Base-by-base conservation (phyloP, 2,888 invertebrate genomes). In the Poecilobothrus nobilitatus region DNA sequence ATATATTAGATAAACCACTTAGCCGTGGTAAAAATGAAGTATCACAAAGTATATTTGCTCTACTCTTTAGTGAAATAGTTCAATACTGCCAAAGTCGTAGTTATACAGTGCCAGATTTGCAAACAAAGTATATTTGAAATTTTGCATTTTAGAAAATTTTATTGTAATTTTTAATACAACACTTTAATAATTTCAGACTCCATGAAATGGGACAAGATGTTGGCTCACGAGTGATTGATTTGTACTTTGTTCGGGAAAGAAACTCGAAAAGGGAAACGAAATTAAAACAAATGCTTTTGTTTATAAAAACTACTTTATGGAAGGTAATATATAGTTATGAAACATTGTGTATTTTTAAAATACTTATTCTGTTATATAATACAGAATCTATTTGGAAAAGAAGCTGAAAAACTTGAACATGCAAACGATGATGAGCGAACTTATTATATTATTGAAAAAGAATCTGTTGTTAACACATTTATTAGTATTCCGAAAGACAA, bases 401-500 rank as follows among this genome's bases (percentile, higher is more conserved):
- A 99, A 84, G 98, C 98, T 44, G 99, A 99, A 79, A 98, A 98
- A 79, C 81, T 99, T 73, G 99, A 99, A 78, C 95, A 97, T 82
- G 96, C 97, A 4, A 98, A 97, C 82, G 98, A 99, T 83, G 97
- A 99, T 84, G 97, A 97, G 78, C 89, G 92, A 73, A 97, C 95
- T 0, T 99, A 98, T 83, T 98, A 98, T 77, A 92, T 99, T 63
- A 98, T 99, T 79, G 99, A 99, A 81, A 96, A 96, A 77, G 98
- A 99, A 78, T 95, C 98, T 12, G 79, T 99, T 73, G 97, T 97
- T 0, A 99, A 99, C 82, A 91, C 91, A 77, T 99, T 91, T 80
- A 97, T 99, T 72, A 99, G 98, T 70, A 93, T 98, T 1, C 98
- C 98, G 0, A 95, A 97, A 79, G 98, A 99, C 80, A 99, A 98